Base-by-base conservation (phyloP, 1,140 invertebrate genomes). In the Odontomachus brunneus region DNA sequence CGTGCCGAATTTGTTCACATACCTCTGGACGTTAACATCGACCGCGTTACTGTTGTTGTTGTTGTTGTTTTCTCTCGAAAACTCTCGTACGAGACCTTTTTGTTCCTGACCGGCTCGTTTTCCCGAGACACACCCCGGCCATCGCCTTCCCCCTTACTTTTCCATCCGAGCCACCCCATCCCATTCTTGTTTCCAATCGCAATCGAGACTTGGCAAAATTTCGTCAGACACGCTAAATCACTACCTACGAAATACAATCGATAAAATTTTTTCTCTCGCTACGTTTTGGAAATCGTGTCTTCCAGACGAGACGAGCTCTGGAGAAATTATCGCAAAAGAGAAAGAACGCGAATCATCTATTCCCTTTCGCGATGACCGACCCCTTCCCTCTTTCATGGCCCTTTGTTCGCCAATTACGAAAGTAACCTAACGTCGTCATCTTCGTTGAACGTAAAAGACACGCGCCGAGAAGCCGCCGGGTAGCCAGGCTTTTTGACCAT, bases 401-500 rank as follows among this genome's bases (percentile, higher is more conserved):
- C 78, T 82, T 63, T 84, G 86, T 88, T 86, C 85, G 88, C 88
- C 83, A 82, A 82, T 83, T 85, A 82, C 82, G 83, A 89, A 84
- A 89, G 29, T 90, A 89, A 84, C 88, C 90, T 89, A 91, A 90
- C 89, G 91, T 92, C 90, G 90, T 91, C 88, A 90, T 92, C 90
- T 92, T 92, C 89, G 88, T 92, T 90, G 90, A 90, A 92, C 84
- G 86, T 86, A 87, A 88, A 91, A 91, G 83, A 92, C 87, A 94
- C 91, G 91, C 89, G 89, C 92, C 84, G 74, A 90, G 87, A 90
- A 91, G 86, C 89, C 91, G 90, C 88, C 76, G 81, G 48, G 76
- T 91, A 89, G 85, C 87, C 85, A 93, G 90, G 90, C 92, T 92
- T 91, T 90, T 90, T 85, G 78, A 93, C 91, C 90, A 91, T 89